Evolutionary conservation across 2,888 invertebrate species (phyloP), one percentile per base, ranked within the genome.

Genomic region (Sinhomidia bicolor): DNA sequence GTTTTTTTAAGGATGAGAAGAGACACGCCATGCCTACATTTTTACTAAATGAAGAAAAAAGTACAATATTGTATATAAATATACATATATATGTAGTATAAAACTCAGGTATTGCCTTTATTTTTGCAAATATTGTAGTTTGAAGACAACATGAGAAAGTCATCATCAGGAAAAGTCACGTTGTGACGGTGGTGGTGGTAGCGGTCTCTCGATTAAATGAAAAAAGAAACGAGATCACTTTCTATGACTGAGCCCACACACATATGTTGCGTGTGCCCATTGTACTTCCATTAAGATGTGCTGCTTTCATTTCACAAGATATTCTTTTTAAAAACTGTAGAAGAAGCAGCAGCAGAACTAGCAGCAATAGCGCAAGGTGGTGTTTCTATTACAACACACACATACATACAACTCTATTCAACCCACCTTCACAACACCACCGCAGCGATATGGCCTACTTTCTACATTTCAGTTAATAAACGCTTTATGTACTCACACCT

Each of bases 361-460:
- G 36, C 17, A 9, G 17, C 10, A 36, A 36, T 1, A 68, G 20
- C 68, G 9, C 68, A 17, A 68, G 68, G 68, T 68, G 68, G 36
- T 68, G 17, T 17, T 17, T 0, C 9, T 68, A 68, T 9, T 17
- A 41, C 41, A 68, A 68, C 57, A 7, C 17, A 5, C 60, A 36
- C 36, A 36, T 9, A 36, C 5, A 36, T 36, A 44, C 57, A 57
- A n/a, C 57, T 5, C 71, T 65, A 32, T n/a, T 32, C 23, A 60
- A 23, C 23, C 23, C 60, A 23, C 1, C 12, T 29, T 65, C n/a
- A 4, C 47, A 26, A 14, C 54, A 5, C 26, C 47, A 74, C 83
- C 57, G 71, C 83, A 82, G 82, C 82, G 68, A 82, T 71, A 51
- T 74, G 83, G 74, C 74, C 83, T 54, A 83, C 83, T 83, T 83